Base-by-base conservation (phyloP, 30 jellyfish, hydroid and myxozoan genomes). In the Catostylus mosaicus region DNA sequence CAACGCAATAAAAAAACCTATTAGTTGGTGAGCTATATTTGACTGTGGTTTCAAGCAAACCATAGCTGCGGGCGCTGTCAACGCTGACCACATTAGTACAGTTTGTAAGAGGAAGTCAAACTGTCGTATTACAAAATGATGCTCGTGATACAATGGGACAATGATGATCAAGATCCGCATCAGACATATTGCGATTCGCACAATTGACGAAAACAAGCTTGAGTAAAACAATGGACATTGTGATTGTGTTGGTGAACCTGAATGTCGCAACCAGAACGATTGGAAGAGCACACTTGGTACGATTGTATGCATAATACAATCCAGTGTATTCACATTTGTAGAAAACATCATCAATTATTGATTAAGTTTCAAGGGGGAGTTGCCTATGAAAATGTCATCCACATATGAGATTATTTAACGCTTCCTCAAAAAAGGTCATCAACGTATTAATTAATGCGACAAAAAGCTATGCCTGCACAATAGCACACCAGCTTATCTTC, bases 181-280 rank as follows among this genome's bases (percentile, higher is more conserved):
- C 88, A 76, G 88, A 76, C 88, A 33, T 36, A 19, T 52, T 35
- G 88, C 88, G 59, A 56, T 76, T 70, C 40, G 59, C 65, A 34
- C 78, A 40, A 56, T 76, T 76, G 88, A 76, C 88, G 88, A 76
- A 76, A 59, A 70, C 88, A 76, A 57, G 88, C 88, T 30, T 65
- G 72, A 19, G 68, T 34, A 31, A 57, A 76, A 76, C 76, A 59
- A 60, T 60, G 45, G 24, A 36, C 45, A 76, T 47, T 76, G 59
- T 9, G 31, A 47, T 76, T 5, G 30, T 60, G 78, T 34, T 57
- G 26, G 27, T 14, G 43, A 33, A 2, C 34, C 47, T 76, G 88
- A 76, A 76, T 76, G 52, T 19, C 69, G 24, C 63, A 37, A 56
- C 88, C 88, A 32, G 88, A 76, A 62, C 40, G 30, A 43, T 37